A percentile compares a stretch with the other conserved stretches of the same genome.
Conservation (phyloP, 2,797 vertebrate genomes). For the Clarias laeviceps region DNA sequence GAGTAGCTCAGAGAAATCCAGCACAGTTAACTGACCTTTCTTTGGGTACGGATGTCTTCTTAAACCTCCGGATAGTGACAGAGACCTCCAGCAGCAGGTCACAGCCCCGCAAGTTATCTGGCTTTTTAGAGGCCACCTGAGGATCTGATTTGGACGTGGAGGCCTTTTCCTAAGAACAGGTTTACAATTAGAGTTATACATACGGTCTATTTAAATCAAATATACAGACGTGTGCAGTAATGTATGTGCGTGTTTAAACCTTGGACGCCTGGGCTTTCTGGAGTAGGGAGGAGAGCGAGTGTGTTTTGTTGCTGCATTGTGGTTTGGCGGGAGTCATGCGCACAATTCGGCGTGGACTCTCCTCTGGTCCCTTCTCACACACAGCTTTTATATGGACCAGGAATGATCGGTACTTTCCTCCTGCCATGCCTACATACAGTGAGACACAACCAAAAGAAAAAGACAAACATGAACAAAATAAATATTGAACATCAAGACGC, state of each 20-base stretch:
- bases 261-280: constrained; percentile 95
- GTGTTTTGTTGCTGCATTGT: constrained; percentile 83
- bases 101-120: constrained; percentile 91
- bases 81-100: constrained; percentile 97
- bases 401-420: constrained; percentile 98
- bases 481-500: neutral
- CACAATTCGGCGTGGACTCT: constrained; percentile 89
- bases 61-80: constrained; percentile 95
- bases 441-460: neutral
- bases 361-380: constrained; percentile 88
- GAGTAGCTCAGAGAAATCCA: neutral
- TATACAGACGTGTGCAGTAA: neutral
- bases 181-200: neutral
- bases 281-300: constrained; percentile 92
- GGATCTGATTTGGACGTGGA: constrained; percentile 87
- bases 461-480: neutral
- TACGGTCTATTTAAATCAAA: neutral
- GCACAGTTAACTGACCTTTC: constrained; percentile 81
- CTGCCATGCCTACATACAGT: constrained; percentile 87
- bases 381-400: constrained; percentile 97
- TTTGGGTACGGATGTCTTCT: constrained; percentile 95
- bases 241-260: constrained; percentile 69
- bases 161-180: constrained; percentile 82
- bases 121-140: constrained; percentile 84
- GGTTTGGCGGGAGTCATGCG: constrained; percentile 90